phyloP scores from a whole-genome alignment of 2,797 vertebrate species.

The Hippocampus kuda region DNA sequence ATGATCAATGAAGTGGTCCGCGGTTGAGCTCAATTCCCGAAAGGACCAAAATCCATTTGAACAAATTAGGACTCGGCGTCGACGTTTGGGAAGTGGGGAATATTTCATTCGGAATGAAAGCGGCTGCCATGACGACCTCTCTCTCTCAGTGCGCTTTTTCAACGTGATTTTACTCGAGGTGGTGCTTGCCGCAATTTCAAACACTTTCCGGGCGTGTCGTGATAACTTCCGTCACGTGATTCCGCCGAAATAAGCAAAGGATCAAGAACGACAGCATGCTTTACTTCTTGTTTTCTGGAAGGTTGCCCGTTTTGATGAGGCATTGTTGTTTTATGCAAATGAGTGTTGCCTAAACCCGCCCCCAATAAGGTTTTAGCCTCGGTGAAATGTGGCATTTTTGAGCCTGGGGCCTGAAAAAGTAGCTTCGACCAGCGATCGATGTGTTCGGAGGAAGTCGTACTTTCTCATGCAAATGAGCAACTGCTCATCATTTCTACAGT shows the following conservation, averaged over 20 bases:
- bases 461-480: too few relatives aligned
- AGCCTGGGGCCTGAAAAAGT: too few relatives aligned
- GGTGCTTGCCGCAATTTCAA: neutral
- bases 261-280: too few relatives aligned
- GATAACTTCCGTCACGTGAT: neutral
- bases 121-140: neutral
- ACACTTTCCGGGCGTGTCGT: neutral
- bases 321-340: neutral
- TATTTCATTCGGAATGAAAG: neutral
- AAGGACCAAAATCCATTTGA: neutral
- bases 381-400: too few relatives aligned
- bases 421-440: too few relatives aligned
- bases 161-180: neutral
- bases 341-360: neutral
- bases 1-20: neutral
- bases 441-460: too few relatives aligned
- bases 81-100: constrained; percentile 5
- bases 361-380: too few relatives aligned
- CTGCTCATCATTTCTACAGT: too few relatives aligned
- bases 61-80: neutral
- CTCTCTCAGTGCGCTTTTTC: neutral
- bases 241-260: neutral
- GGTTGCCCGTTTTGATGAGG: too few relatives aligned
- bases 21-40: neutral
- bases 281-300: too few relatives aligned